Evolutionary conservation across 1,140 invertebrate species (phyloP).

Genomic region (Lycorma delicatula): DNA sequence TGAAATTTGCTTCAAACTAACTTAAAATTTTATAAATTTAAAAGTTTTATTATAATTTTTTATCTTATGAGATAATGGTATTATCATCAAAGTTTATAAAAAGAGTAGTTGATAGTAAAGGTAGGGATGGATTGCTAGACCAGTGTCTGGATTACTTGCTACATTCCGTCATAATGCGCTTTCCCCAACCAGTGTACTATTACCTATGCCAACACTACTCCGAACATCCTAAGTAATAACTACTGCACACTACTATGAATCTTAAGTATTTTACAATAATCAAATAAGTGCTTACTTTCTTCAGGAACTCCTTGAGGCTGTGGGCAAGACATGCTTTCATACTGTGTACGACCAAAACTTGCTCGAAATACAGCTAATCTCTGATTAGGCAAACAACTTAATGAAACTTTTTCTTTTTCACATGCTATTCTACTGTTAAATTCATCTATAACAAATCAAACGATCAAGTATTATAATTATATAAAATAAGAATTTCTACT

Average conservation of each 20-base stretch:
- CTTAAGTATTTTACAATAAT: neutral
- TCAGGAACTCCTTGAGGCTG: conserved; percentile 74
- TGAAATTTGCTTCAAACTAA: no score
- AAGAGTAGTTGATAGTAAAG: neutral
- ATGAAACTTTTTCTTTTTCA: conserved; percentile 74
- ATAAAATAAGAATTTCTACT: no score
- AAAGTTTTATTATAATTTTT: no score
- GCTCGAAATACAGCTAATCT: conserved; percentile 85
- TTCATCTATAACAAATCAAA: conserved; percentile 63
- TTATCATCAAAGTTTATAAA: no score
- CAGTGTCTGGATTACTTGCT: neutral
- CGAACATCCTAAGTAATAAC: neutral
- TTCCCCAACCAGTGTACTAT: neutral
- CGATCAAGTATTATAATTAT: no score
- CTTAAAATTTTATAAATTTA: no score
- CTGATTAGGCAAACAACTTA: conserved; percentile 70
- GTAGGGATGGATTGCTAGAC: neutral
- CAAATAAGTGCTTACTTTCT: conserved; percentile 63
- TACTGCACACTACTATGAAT: neutral
- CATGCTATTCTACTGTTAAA: conserved; percentile 86
- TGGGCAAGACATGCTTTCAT: conserved; percentile 81
- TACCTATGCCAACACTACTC: neutral
- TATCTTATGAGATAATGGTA: no score
- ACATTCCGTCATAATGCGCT: neutral
- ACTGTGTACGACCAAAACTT: conserved; percentile 78